phyloP scores from a whole-genome alignment of 1,140 invertebrate genomes.

The Calliphora vicina region DNA sequence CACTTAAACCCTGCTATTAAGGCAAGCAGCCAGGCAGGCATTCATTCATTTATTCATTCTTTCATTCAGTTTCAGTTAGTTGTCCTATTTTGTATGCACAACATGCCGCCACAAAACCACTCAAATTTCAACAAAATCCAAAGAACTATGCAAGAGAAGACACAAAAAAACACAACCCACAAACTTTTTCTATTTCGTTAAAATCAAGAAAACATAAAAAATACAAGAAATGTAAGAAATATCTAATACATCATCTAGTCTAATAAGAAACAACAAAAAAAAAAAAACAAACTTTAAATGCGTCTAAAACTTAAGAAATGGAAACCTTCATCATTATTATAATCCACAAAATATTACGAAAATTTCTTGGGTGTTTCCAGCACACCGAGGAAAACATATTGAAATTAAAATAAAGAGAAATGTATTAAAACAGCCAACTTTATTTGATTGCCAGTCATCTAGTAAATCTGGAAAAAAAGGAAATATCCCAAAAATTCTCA shows the following conservation, averaged over 20 bases:
- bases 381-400: background rate
- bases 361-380: background rate
- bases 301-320: background rate
- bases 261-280: background rate
- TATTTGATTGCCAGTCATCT: background rate
- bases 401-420: background rate
- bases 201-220: no score
- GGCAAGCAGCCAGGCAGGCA: no score
- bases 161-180: background rate
- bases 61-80: no score
- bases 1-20: background rate
- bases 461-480: background rate
- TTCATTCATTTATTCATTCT: no score
- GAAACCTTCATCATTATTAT: background rate
- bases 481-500: no score
- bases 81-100: background rate
- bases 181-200: background rate
- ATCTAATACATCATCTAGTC: background rate
- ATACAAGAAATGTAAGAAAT: no score
- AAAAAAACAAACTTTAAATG: background rate
- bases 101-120: background rate
- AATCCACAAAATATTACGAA: background rate
- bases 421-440: background rate
- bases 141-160: background rate
- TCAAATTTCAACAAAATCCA: background rate